These are phyloP conservation scores for Parasteatoda tepidariorum DNA, from an alignment of 1,140 invertebrate genomes.

Conservation along the genomic window DNA sequence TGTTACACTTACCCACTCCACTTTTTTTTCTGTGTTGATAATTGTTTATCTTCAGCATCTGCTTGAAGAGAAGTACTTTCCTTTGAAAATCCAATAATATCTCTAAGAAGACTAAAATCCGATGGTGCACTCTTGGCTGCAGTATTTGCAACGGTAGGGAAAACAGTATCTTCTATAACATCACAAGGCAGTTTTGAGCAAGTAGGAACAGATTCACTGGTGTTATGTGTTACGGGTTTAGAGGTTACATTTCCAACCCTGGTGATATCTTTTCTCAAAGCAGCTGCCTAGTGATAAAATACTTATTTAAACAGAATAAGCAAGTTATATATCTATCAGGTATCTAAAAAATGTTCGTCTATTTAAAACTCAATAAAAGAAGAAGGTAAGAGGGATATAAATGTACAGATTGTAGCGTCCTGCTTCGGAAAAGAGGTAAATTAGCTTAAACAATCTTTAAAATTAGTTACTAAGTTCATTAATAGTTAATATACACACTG, in stretches of 20 bases:
- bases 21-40: not conserved
- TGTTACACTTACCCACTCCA: constrained; percentile 34
- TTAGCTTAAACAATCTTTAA: no score
- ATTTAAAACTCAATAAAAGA: no score
- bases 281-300: not conserved
- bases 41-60: no score
- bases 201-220: not conserved
- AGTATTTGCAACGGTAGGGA: not conserved
- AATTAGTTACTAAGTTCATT: no score
- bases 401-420: no score
- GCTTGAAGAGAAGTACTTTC: not conserved
- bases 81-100: not conserved
- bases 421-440: no score
- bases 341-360: no score
- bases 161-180: constrained; percentile 54
- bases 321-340: no score
- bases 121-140: constrained; percentile 20
- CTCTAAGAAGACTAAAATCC: constrained; percentile 37
- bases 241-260: not conserved
- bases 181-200: constrained; percentile 33
- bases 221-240: not conserved
- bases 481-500: no score
- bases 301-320: not conserved
- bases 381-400: no score
- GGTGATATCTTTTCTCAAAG: constrained; percentile 4